A percentile compares a stretch with the other conserved stretches of the same genome.
These are phyloP conservation scores for Criorhina ranunculi DNA, from an alignment of 2,888 invertebrate genomes.

Conservation along the genomic window DNA sequence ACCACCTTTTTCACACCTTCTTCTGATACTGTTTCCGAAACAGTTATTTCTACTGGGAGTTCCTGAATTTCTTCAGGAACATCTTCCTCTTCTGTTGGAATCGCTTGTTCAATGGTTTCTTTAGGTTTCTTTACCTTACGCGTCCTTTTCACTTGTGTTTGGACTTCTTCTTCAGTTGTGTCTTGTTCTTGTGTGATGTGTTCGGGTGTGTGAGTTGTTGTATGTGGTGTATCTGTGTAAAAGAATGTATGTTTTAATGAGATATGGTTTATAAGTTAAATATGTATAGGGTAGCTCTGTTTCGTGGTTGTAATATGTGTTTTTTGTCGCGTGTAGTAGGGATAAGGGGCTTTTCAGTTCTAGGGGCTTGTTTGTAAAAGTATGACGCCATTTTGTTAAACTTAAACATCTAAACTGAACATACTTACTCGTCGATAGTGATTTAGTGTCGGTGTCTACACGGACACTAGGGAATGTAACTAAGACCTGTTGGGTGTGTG, in stretches of 20 bases:
- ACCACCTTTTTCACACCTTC: conserved; percentile 80
- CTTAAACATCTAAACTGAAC: conserved; percentile 74
- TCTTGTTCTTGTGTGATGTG: conserved; percentile 83
- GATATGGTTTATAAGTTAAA: conserved; percentile 29
- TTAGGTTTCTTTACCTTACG: conserved; percentile 77
- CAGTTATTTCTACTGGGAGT: conserved; percentile 82
- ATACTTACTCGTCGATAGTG: conserved; percentile 78
- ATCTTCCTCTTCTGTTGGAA: not conserved
- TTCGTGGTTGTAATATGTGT: conserved; percentile 75
- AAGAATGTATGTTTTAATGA: conserved; percentile 79
- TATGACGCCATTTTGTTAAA: conserved; percentile 82
- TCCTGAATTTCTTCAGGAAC: conserved; percentile 77
- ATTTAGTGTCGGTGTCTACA: conserved; percentile 54
- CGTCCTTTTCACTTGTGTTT: conserved; percentile 81
- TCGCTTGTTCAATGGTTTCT: conserved; percentile 33
- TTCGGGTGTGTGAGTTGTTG: conserved; percentile 82
- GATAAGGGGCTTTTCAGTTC: conserved; percentile 77
- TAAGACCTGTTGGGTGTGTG: conserved; percentile 45
- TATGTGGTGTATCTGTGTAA: conserved; percentile 82
- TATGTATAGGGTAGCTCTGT: conserved; percentile 59
- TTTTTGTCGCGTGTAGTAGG: conserved; percentile 80
- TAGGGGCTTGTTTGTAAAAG: conserved; percentile 79
- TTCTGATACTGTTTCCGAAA: conserved; percentile 82
- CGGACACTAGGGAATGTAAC: conserved; percentile 52
- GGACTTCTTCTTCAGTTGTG: conserved; percentile 77